These are phyloP conservation scores for Trididemnum nubilum DNA, from an alignment of 23 tunicate genomes.

Conservation along the genomic window DNA sequence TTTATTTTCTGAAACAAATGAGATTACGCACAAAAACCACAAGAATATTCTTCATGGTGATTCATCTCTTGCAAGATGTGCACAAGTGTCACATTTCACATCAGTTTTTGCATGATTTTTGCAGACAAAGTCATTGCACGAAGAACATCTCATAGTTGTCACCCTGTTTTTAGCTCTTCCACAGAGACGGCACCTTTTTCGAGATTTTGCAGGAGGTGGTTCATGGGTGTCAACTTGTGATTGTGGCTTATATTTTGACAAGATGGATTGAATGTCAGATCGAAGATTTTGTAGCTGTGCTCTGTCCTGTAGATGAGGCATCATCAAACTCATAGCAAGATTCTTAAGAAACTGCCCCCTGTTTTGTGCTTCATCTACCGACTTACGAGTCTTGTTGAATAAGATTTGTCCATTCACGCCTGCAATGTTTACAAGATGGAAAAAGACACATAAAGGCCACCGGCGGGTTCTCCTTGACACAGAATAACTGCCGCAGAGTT, in stretches of 20 bases:
- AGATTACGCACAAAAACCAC: slow-evolving; percentile 20
- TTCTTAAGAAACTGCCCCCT: slow-evolving; percentile 21
- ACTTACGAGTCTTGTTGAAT: background rate
- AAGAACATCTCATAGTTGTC: slow-evolving; percentile 28
- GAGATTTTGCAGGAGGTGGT: slow-evolving; percentile 30
- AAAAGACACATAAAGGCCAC: slow-evolving; percentile 28
- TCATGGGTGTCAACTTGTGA: slow-evolving; percentile 14
- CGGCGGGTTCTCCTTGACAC: slow-evolving; percentile 24
- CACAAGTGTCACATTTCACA: slow-evolving; percentile 18
- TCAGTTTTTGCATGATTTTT: slow-evolving; percentile 22
- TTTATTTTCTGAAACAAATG: slow-evolving; percentile 23
- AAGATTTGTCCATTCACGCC: slow-evolving; percentile 16
- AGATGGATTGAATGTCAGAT: slow-evolving; percentile 10
- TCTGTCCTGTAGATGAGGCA: slow-evolving; percentile 16
- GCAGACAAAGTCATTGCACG: slow-evolving; percentile 16
- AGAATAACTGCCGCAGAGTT: slow-evolving; percentile 20
- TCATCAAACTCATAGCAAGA: slow-evolving; percentile 21
- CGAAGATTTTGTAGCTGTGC: slow-evolving; percentile 24
- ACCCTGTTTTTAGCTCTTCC: slow-evolving; percentile 37
- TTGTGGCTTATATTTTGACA: slow-evolving; percentile 23
- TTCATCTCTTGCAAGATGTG: slow-evolving; percentile 15
- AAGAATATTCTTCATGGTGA: background rate
- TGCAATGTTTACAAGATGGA: slow-evolving; percentile 29
- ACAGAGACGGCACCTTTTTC: slow-evolving; percentile 28
- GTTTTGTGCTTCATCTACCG: slow-evolving; percentile 22